Conservation (phyloP, 30 jellyfish, hydroid and myxozoan genomes). For the Phacellophora camtschatica region DNA sequence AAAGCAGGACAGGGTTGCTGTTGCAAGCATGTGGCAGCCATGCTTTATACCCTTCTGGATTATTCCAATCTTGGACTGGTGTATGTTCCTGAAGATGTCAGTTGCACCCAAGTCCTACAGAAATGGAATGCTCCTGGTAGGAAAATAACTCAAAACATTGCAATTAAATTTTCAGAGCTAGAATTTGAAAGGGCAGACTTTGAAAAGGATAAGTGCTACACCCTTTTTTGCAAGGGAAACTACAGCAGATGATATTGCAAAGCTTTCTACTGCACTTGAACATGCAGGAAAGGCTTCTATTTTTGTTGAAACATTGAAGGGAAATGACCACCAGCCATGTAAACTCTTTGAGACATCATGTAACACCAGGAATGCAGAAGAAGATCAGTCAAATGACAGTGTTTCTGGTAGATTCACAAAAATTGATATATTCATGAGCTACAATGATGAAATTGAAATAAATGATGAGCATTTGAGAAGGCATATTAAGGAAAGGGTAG, state of each 20-base stretch:
- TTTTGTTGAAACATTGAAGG: not conserved
- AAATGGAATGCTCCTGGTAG: not conserved
- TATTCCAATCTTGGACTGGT: not conserved
- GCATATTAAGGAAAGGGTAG: not conserved
- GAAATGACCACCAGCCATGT: conserved; percentile 58
- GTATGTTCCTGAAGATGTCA: conserved; percentile 4
- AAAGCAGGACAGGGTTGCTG: too few relatives aligned
- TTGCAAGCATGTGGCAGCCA: too few relatives aligned
- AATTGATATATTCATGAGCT: not conserved
- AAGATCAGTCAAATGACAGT: too few relatives aligned
- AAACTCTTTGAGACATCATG: conserved; percentile 38
- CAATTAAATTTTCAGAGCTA: not conserved
- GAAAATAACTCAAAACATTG: not conserved
- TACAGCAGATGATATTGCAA: not conserved
- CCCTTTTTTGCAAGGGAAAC: not conserved
- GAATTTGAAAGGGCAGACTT: not conserved
- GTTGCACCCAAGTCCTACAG: too few relatives aligned
- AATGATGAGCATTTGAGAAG: not conserved
- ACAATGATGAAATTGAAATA: not conserved
- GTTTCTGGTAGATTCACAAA: not conserved
- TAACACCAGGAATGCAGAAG: too few relatives aligned
- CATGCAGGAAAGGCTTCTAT: not conserved
- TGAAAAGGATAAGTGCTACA: not conserved
- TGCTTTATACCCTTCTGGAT: conserved; percentile 5
- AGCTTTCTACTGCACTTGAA: too few relatives aligned